phyloP scores from a whole-genome alignment of 2,113 vertebrate species.

The Pipa parva region DNA sequence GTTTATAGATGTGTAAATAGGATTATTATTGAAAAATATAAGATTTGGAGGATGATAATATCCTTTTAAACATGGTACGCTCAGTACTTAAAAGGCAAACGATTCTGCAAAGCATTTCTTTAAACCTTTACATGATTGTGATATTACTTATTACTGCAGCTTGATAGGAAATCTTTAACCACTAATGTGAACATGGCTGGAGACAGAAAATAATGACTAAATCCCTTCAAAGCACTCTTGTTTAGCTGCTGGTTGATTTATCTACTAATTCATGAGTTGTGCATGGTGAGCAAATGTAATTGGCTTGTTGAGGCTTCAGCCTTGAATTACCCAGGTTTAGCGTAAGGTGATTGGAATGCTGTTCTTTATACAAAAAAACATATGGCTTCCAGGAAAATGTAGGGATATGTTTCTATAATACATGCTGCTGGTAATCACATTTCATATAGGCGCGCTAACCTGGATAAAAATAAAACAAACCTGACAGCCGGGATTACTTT shows the following conservation, averaged over 20 bases:
- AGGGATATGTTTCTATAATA: slow-evolving; percentile 29
- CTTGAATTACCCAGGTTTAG: slow-evolving; percentile 39
- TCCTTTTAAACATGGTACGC: no score
- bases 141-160: slow-evolving; percentile 19
- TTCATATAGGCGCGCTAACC: slow-evolving; percentile 30
- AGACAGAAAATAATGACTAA: slow-evolving; percentile 22
- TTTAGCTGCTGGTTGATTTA: slow-evolving; percentile 18
- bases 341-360: slow-evolving; percentile 30
- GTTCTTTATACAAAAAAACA: slow-evolving; percentile 25
- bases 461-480: slow-evolving; percentile 32
- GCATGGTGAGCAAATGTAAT: slow-evolving; percentile 24
- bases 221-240: slow-evolving; percentile 26
- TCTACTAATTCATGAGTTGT: slow-evolving; percentile 7
- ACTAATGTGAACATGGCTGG: not conserved
- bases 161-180: slow-evolving; percentile 22
- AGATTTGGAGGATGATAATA: no score
- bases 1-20: no score
- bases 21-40: no score
- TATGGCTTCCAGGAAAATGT: slow-evolving; percentile 42
- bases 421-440: slow-evolving; percentile 8
- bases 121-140: slow-evolving; percentile 6
- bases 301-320: slow-evolving; percentile 41
- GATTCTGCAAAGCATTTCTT: not conserved
- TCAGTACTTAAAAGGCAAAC: slow-evolving; percentile 3
- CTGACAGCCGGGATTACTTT: slow-evolving; percentile 28